Evolutionary conservation across 92 coral and sea anemone species (phyloP).

Genomic region (Epizoanthus rinbou): DNA sequence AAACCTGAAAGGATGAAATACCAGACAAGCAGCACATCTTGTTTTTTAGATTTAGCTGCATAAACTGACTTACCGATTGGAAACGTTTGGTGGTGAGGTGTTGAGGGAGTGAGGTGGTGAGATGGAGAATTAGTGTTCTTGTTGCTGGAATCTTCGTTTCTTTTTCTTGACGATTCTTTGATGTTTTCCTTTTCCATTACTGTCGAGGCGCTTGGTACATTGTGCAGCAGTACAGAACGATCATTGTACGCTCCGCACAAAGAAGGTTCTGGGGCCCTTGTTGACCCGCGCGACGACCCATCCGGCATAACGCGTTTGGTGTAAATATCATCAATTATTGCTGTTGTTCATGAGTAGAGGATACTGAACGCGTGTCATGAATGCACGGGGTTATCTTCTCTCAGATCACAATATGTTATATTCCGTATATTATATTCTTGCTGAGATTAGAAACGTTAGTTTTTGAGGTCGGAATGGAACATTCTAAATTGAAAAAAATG

Average conservation of each 20-base stretch:
- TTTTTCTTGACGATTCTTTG: not conserved
- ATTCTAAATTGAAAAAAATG: no score
- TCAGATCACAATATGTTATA: no score
- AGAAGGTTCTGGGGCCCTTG: conserved; percentile 38
- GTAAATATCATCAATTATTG: no score
- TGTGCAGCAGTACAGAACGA: conserved; percentile 29
- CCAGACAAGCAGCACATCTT: not conserved
- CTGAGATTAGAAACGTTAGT: no score
- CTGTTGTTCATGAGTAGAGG: no score
- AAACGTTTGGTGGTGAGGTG: not conserved
- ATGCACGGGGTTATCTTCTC: no score
- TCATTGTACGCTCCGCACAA: conserved; percentile 34
- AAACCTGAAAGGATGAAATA: conserved; percentile 16
- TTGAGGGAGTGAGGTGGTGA: no score
- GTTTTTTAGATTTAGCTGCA: conserved; percentile 1
- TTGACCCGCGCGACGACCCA: conserved; percentile 48
- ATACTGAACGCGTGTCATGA: no score
- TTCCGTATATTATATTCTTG: no score
- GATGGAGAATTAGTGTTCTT: not conserved
- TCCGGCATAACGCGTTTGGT: no score
- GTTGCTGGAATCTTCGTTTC: not conserved
- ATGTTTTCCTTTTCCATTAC: not conserved
- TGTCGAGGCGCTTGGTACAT: conserved; percentile 15
- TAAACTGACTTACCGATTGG: not conserved
- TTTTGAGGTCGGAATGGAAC: no score